Evolutionary conservation across 2,797 vertebrate genomes (phyloP), one percentile per base, ranked within the genome.

Genomic region (Spea hammondii): DNA sequence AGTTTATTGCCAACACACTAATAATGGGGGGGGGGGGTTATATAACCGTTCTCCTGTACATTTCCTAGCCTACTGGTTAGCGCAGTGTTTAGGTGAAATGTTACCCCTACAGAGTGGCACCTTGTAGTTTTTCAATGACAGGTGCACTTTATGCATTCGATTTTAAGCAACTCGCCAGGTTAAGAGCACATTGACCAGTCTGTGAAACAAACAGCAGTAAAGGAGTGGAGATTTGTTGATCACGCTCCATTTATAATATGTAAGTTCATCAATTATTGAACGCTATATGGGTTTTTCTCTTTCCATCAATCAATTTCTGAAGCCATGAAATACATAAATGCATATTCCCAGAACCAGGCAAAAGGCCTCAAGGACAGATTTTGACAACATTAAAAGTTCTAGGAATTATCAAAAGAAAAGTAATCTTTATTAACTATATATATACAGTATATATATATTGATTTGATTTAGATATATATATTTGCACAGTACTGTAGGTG

Each of bases 261-360:
- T 70, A 84, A 72, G 74, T 60, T 83, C 82, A 84, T 85, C 80
- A 70, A 87, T 86, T 84, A 85, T 87, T 86, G 83, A 87, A 72
- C 83, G 68, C 71, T 77, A 66, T 72, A 76, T 79, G 80, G 84
- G 77, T 85, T 84, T 66, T 49, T 44, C 74, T 67, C 74, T 86
- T 80, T 62, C 72, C 80, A 84, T 83, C 47, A 53, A 86, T 79
- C 69, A 83, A 72, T 62, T 80, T 82, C 79, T 82, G 13, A 78
- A 87, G 68, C 74, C 74, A 83, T 77, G 73, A 85, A 79, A 72
- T 75, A 7, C 78, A 83, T 84, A 82, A 84, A 84, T 84, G 83
- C 79, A 73, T 47, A 67, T 65, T 77, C 70, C 32, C 71, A 83
- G 84, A 79, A 85, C 72, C 72, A 79, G 45, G 50, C 50, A 62